These are phyloP conservation scores for Acomys russatus DNA, from an alignment of 2,797 vertebrate species.

Conservation along the genomic window DNA sequence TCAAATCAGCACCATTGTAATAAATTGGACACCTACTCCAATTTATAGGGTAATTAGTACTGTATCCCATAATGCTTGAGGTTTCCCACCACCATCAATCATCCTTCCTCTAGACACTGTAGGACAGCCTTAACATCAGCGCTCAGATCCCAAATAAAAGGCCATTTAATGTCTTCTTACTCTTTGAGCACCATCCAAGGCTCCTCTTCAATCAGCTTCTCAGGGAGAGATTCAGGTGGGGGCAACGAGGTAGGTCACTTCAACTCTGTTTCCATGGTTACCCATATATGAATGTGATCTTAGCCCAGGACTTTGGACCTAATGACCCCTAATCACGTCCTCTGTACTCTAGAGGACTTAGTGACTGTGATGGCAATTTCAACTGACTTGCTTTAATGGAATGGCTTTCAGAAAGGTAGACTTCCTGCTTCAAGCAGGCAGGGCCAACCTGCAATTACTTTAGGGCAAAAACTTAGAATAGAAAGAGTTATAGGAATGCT, in stretches of 20 bases:
- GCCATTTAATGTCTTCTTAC: conserved; percentile 65
- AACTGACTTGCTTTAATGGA: conserved; percentile 67
- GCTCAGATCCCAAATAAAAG: conserved; percentile 66
- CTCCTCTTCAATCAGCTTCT: conserved; percentile 80
- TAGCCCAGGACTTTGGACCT: conserved; percentile 69
- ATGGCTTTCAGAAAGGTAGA: conserved; percentile 62
- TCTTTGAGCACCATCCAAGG: conserved; percentile 69
- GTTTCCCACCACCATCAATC: conserved; percentile 42
- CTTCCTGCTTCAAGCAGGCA: conserved; percentile 48
- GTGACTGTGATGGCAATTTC: conserved; percentile 58
- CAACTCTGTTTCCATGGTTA: conserved; percentile 76
- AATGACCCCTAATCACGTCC: conserved; percentile 76
- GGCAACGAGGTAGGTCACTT: conserved; percentile 65
- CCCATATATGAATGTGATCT: conserved; percentile 56
- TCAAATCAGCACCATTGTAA: conserved; percentile 54
- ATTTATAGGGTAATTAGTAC: conserved; percentile 25
- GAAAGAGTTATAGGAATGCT: neutral
- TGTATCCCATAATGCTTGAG: conserved; percentile 26
- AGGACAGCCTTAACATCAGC: conserved; percentile 18
- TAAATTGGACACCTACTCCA: conserved; percentile 10
- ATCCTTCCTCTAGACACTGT: neutral
- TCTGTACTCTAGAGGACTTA: conserved; percentile 53
- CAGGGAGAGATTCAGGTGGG: conserved; percentile 65
- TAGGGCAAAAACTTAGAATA: conserved; percentile 21
- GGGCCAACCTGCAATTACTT: conserved; percentile 60